Conservation (phyloP, 2,888 invertebrate genomes). For the Chrysolina americana region DNA sequence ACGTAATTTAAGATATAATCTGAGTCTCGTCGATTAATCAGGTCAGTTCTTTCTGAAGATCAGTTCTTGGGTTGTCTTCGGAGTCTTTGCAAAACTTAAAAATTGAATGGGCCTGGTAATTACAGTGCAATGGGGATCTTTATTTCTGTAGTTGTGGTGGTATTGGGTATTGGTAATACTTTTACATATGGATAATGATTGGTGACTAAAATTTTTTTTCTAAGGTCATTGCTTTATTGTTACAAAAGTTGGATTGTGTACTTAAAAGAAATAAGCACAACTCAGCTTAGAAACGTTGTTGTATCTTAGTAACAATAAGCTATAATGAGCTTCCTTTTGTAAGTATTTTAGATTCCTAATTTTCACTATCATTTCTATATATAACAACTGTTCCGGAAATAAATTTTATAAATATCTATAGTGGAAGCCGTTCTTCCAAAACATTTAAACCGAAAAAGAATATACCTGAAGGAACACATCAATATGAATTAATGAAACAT, state of each 20-base stretch:
- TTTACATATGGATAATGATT: slow-evolving; percentile 18
- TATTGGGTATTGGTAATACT: background rate
- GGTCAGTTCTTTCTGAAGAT: background rate
- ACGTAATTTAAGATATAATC: background rate
- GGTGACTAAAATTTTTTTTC: slow-evolving; percentile 33
- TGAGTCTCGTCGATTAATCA: background rate
- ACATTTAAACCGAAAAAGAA: slow-evolving; percentile 99
- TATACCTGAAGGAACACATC: slow-evolving; percentile 98
- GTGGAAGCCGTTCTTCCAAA: slow-evolving; percentile 93
- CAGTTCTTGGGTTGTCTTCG: background rate
- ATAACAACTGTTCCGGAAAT: slow-evolving; percentile 29
- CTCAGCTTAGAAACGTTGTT: background rate
- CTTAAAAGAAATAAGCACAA: slow-evolving; percentile 6
- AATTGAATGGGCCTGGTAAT: background rate
- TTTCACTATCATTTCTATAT: slow-evolving; percentile 17
- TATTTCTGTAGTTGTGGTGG: background rate
- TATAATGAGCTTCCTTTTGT: slow-evolving; percentile 75
- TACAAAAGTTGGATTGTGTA: slow-evolving; percentile 21
- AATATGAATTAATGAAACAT: slow-evolving; percentile 99
- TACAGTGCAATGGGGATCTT: background rate
- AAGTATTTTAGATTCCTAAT: slow-evolving; percentile 66
- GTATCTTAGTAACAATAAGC: background rate
- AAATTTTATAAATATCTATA: slow-evolving; percentile 61
- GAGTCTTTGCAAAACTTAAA: background rate
- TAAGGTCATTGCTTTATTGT: slow-evolving; percentile 62